Percentiles rank a stretch among this genome's conserved stretches.
These are phyloP conservation scores for Plecturocebus donacophilus DNA, from an alignment of 2,113 vertebrate species.

Conservation along the genomic window DNA sequence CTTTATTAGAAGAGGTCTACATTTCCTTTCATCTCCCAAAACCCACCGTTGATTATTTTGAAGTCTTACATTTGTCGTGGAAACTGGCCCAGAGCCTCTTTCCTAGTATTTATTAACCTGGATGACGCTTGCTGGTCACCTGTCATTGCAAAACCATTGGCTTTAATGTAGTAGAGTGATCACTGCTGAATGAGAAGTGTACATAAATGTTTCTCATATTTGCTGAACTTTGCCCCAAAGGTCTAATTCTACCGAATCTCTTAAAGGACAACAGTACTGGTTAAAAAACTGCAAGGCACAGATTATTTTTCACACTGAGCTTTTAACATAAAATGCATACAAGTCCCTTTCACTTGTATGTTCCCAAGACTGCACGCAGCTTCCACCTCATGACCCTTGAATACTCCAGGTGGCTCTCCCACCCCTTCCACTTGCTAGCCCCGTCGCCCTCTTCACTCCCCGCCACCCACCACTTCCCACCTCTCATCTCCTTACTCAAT, in stretches of 20 bases:
- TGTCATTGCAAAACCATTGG: neutral
- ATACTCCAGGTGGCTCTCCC: neutral
- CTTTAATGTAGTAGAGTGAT: neutral
- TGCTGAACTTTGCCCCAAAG: conserved; percentile 18
- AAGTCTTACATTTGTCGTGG: neutral
- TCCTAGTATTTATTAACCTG: conserved; percentile 4
- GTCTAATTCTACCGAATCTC: neutral
- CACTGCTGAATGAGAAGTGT: neutral
- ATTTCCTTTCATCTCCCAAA: neutral
- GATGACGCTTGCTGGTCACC: neutral
- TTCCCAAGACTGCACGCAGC: neutral
- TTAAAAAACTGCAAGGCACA: neutral
- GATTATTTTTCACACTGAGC: neutral
- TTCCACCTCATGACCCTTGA: neutral
- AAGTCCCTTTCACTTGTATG: neutral
- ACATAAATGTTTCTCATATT: neutral
- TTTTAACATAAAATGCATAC: neutral
- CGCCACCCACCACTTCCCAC: neutral
- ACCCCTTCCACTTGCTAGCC: neutral
- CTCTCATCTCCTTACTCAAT: neutral
- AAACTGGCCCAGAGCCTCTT: neutral
- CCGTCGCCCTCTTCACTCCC: neutral
- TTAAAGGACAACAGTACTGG: neutral
- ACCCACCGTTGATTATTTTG: neutral
- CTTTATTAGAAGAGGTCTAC: neutral